Conservation (phyloP, 2,888 invertebrate genomes). For the Apeira syringaria region DNA sequence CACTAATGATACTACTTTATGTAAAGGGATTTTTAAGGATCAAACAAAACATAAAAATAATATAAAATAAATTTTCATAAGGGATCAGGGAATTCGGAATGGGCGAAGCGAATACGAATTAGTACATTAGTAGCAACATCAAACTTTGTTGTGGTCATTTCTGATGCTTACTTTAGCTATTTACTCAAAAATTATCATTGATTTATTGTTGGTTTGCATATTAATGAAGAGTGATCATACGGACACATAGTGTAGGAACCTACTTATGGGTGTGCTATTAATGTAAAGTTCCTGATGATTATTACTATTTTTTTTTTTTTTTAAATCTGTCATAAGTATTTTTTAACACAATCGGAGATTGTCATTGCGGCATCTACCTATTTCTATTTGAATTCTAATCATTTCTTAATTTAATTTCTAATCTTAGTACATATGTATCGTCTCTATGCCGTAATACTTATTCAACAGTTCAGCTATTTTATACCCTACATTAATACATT, state of each 20-base stretch:
- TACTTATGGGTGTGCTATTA: slow-evolving; percentile 12
- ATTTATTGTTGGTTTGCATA: slow-evolving; percentile 26
- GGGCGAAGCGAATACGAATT: slow-evolving; percentile 81
- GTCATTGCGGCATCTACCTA: too few species aligned
- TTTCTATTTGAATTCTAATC: too few species aligned
- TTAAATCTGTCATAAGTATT: too few species aligned
- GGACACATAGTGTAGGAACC: slow-evolving; percentile 1
- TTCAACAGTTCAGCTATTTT: too few species aligned
- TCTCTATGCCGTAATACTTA: too few species aligned
- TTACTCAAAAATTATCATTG: slow-evolving; percentile 34
- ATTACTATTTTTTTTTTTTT: too few species aligned
- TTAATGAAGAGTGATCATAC: slow-evolving; percentile 37
- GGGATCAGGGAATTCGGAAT: slow-evolving; percentile 61
- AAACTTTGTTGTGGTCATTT: slow-evolving; percentile 55
- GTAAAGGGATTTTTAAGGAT: slow-evolving; percentile 65
- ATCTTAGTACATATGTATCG: too few species aligned
- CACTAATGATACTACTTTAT: slow-evolving; percentile 87
- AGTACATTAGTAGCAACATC: slow-evolving; percentile 81
- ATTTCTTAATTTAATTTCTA: too few species aligned
- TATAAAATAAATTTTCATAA: slow-evolving; percentile 52
- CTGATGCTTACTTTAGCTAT: slow-evolving; percentile 57
- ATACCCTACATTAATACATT: too few species aligned
- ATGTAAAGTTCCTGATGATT: slow-evolving; percentile 9
- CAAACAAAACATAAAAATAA: slow-evolving; percentile 69
- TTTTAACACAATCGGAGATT: too few species aligned